These are phyloP conservation scores for Clarias fuscus DNA, from an alignment of 2,797 vertebrate genomes.

Conservation along the genomic window DNA sequence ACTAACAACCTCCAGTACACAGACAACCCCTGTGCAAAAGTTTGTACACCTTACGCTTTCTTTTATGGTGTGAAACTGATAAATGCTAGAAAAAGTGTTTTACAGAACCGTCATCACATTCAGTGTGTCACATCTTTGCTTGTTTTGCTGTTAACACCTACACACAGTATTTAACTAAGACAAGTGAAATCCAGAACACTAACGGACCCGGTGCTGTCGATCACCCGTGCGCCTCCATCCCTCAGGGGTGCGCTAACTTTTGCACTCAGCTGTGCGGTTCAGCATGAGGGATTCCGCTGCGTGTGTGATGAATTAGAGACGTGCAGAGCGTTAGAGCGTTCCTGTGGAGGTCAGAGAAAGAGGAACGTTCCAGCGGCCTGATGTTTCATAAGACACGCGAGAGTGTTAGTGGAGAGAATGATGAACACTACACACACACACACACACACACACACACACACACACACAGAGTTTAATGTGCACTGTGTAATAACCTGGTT, in stretches of 20 bases:
- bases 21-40: neutral
- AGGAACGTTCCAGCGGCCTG: no score
- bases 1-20: neutral
- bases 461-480: neutral
- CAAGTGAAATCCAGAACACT: neutral
- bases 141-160: neutral
- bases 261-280: neutral
- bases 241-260: neutral
- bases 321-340: neutral
- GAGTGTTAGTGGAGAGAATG: neutral
- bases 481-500: slow-evolving; percentile 19
- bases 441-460: no score
- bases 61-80: neutral
- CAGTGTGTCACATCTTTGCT: no score
- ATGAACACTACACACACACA: neutral
- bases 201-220: no score
- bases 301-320: neutral
- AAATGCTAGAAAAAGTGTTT: neutral
- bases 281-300: neutral
- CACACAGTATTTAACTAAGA: neutral
- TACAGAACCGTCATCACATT: neutral
- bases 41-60: neutral
- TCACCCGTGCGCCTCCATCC: neutral
- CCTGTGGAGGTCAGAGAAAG: neutral
- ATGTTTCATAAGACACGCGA: no score